A percentile compares a stretch with the other conserved stretches of the same genome.
These are phyloP conservation scores for Drosophila infuscata DNA, from an alignment of 2,888 invertebrate genomes.

Conservation along the genomic window DNA sequence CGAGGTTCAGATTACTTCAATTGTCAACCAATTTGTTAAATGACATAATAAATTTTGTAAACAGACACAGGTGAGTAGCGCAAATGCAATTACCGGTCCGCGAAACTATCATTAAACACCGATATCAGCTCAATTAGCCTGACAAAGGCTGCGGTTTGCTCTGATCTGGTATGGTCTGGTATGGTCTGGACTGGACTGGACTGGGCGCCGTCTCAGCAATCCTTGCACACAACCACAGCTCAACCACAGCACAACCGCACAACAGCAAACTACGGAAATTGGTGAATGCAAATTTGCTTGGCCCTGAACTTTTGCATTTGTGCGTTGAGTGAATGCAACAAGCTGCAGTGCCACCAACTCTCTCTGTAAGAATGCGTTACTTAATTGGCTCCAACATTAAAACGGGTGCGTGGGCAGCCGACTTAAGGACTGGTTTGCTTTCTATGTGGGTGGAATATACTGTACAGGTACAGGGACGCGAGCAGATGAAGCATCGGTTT, in stretches of 20 bases:
- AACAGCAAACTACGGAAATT: conserved; percentile 24
- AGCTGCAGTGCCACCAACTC: conserved; percentile 11
- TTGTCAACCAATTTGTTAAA: conserved; percentile 57
- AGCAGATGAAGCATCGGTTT: conserved; percentile 15
- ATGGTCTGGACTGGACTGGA: no score
- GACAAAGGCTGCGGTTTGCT: conserved; percentile 11
- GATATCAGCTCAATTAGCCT: conserved; percentile 47
- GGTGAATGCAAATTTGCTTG: conserved; percentile 57
- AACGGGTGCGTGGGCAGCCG: not conserved
- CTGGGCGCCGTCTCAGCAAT: not conserved
- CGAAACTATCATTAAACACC: conserved; percentile 37
- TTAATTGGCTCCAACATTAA: conserved; percentile 56
- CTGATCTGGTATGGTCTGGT: not conserved
- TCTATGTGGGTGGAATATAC: not conserved
- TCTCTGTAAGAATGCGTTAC: conserved; percentile 39
- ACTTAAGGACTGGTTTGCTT: no score
- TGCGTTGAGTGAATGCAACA: conserved; percentile 29
- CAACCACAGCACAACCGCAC: conserved; percentile 11
- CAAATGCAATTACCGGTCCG: conserved; percentile 31
- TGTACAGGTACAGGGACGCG: not conserved
- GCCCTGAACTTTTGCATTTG: conserved; percentile 74
- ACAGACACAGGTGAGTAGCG: not conserved
- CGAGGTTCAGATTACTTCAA: conserved; percentile 55
- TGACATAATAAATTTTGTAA: conserved; percentile 4
- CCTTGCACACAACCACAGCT: conserved; percentile 15